Percentiles rank a stretch among this genome's conserved stretches.
These are phyloP conservation scores for Merops nubicus DNA, from an alignment of 2,113 vertebrate species.

Conservation along the genomic window DNA sequence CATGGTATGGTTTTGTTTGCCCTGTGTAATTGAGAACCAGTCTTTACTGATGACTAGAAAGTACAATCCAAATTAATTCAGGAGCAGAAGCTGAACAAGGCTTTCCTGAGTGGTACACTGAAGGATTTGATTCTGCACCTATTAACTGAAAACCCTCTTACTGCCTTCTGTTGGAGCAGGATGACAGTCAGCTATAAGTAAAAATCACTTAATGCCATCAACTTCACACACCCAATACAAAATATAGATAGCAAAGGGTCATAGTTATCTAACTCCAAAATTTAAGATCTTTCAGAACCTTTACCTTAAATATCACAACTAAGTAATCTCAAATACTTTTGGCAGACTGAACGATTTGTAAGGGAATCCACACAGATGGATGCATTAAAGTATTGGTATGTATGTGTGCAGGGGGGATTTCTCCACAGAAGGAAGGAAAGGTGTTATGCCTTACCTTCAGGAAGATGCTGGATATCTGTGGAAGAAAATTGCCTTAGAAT, in stretches of 20 bases:
- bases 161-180: not conserved
- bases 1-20: not conserved
- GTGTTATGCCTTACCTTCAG: not conserved
- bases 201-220: conserved; percentile 11
- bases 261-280: conserved; percentile 43
- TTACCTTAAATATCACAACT: not conserved
- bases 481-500: not conserved
- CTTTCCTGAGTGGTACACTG: not conserved
- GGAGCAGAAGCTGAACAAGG: not conserved
- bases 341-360: not conserved
- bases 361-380: not conserved
- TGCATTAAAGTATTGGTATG: too few relatives aligned
- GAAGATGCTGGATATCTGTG: not conserved
- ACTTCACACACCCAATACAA: conserved; percentile 23
- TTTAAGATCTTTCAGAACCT: not conserved
- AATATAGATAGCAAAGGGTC: conserved; percentile 21
- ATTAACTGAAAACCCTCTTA: not conserved
- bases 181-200: not conserved
- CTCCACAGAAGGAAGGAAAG: not conserved
- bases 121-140: not conserved
- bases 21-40: not conserved
- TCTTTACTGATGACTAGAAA: not conserved
- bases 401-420: not conserved
- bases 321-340: not conserved
- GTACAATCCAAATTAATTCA: not conserved